Percentiles rank a stretch among this genome's conserved stretches.
Conservation (phyloP, 2,888 invertebrate genomes). For the Meandrusa payeni region DNA sequence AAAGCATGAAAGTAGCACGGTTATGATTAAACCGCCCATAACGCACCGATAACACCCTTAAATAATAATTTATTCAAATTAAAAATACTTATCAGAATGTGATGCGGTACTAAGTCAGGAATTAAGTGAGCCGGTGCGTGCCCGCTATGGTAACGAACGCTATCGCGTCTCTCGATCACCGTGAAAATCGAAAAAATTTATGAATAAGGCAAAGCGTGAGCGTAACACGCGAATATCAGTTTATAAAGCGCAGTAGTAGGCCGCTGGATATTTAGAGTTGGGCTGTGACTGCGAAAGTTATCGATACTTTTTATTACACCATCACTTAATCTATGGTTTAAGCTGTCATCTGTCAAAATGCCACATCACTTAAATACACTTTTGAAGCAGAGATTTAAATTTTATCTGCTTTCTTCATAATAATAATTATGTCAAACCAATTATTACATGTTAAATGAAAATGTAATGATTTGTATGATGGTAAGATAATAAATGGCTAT, state of each 20-base stretch:
- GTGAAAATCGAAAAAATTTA: slow-evolving; percentile 69
- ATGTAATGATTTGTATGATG: no score
- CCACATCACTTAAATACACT: no score
- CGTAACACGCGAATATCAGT: slow-evolving; percentile 70
- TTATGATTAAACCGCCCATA: slow-evolving; percentile 67
- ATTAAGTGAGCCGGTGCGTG: slow-evolving; percentile 78
- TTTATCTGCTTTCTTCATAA: no score
- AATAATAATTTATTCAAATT: slow-evolving; percentile 81
- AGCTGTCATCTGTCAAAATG: no score
- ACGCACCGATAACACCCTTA: slow-evolving; percentile 69
- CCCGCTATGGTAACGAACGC: slow-evolving; percentile 54
- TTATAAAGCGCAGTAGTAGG: slow-evolving; percentile 38
- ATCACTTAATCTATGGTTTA: no score
- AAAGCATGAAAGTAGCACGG: slow-evolving; percentile 55
- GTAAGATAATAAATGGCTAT: no score
- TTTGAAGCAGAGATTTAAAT: no score
- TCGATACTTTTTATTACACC: no score
- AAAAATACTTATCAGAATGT: slow-evolving; percentile 81
- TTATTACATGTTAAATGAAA: no score
- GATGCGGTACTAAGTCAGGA: slow-evolving; percentile 79
- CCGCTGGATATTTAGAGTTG: slow-evolving; percentile 9
- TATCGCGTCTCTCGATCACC: slow-evolving; percentile 65
- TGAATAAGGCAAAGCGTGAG: slow-evolving; percentile 40
- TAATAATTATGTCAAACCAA: no score
- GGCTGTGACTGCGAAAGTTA: no score